Base-by-base conservation (phyloP, 2,113 vertebrate species). In the Perccottus glenii region DNA sequence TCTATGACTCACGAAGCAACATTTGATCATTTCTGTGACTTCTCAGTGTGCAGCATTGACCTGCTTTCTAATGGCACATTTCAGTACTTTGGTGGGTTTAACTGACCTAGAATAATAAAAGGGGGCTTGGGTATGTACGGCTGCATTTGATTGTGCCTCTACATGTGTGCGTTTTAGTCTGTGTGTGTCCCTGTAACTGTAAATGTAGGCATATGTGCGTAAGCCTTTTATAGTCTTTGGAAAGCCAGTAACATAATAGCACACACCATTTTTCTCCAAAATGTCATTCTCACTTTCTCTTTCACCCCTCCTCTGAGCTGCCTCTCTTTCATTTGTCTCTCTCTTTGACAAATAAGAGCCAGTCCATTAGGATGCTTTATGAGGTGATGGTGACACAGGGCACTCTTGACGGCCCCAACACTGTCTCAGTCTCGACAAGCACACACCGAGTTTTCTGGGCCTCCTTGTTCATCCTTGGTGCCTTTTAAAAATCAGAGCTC, bases 321-420 rank as follows among this genome's bases (percentile, higher is more conserved):
- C 78, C 55, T 58, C 73, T 58, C 82, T 80, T 80, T 83, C 69
- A 80, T 87, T 88, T 86, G 71, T 89, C 80, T 84, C 55, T 63
- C 47, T 62, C 61, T 88, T 64, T 85, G 86, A 88, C 88, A 87
- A 87, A 91, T 91, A 70, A 64, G 55, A 64, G 81, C 46, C 19
- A 45, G 80, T 85, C 86, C 89, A 92, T 92, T 90, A 90, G 60
- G 73, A 74, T 89, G 84, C 47, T 91, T 87, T 84, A 92, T 92
- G 90, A 90, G 90, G 88, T 92, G 90, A 75, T 49, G 78, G 78
- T 86, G 85, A 92, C 81, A 83, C 66, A 38, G 80, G 88, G 80
- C 83, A 63, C 81, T 77, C 78, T 72, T 78, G 70, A 82, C 52
- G 50, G 80, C 78, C 72, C 74, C 81, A 80, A 75, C 79, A 70